A percentile compares a stretch with the other conserved stretches of the same genome.
Evolutionary conservation across 2,797 vertebrate species (phyloP).

Genomic region (Cyprinodon diabolis): DNA sequence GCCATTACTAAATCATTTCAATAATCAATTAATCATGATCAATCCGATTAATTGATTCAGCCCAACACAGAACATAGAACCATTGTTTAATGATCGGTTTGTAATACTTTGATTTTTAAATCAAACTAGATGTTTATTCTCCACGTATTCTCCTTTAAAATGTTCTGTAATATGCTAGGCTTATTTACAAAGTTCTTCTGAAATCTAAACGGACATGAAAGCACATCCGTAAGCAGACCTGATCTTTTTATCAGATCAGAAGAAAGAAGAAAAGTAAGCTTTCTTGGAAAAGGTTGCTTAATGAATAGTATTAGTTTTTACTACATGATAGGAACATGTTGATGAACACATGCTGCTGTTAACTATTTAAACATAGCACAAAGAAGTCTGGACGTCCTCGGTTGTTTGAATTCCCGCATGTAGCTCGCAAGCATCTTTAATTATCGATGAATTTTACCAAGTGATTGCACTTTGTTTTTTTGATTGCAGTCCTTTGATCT

Average conservation of each 20-base stretch:
- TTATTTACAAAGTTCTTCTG: not conserved
- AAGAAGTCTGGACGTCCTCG: not conserved
- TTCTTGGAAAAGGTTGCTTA: constrained; percentile 3
- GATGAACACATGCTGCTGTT: not conserved
- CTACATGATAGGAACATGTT: not conserved
- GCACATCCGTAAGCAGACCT: not conserved
- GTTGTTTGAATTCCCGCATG: not conserved
- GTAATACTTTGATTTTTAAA: too few species aligned
- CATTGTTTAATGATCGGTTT: too few species aligned
- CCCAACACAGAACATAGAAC: too few species aligned
- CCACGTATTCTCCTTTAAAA: too few species aligned
- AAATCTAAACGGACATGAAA: not conserved
- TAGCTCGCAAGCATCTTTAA: not conserved
- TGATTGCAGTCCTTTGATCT: constrained; percentile 93
- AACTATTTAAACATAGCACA: not conserved
- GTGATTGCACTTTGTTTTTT: not conserved
- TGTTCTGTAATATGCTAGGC: not conserved
- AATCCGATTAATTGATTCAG: too few species aligned
- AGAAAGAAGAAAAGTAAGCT: not conserved
- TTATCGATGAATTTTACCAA: not conserved
- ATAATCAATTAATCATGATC: too few species aligned
- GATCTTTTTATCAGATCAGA: not conserved
- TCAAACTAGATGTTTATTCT: too few species aligned
- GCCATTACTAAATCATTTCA: too few species aligned
- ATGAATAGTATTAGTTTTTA: not conserved